Conservation (phyloP, 2,797 vertebrate genomes). For the Thaleichthys pacificus region DNA sequence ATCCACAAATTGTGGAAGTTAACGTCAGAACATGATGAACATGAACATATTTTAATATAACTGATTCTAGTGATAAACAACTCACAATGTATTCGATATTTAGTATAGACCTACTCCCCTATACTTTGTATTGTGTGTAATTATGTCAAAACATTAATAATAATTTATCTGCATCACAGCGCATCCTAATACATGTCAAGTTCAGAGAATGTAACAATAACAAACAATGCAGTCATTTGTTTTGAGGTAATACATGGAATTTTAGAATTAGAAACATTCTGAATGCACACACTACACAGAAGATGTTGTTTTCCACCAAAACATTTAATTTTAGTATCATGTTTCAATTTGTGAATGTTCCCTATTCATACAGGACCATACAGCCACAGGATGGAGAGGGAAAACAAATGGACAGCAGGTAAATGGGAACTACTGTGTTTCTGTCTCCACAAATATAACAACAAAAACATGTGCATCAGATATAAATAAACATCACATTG, state of each 20-base stretch:
- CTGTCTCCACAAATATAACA: constrained; percentile 32
- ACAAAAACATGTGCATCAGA: constrained; percentile 25
- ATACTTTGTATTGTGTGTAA: too few relatives aligned
- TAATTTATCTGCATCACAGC: too few relatives aligned
- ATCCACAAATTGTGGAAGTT: background rate
- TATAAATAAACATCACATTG: constrained; percentile 42
- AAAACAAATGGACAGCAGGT: constrained; percentile 16
- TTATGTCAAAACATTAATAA: too few relatives aligned
- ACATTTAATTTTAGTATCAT: constrained; percentile 4
- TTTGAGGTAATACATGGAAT: background rate
- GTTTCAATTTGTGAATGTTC: constrained; percentile 15
- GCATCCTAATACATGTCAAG: too few relatives aligned
- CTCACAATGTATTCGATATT: background rate
- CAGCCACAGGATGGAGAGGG: constrained; percentile 1
- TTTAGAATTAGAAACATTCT: background rate
- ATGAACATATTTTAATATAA: too few relatives aligned
- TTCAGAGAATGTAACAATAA: too few relatives aligned
- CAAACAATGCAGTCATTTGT: too few relatives aligned
- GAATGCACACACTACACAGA: too few relatives aligned
- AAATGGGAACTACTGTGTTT: constrained; percentile 9
- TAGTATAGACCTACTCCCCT: background rate
- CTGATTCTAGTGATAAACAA: background rate
- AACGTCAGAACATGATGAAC: too few relatives aligned
- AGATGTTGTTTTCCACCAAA: background rate
- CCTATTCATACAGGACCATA: constrained; percentile 22